Conservation (phyloP, 2,888 invertebrate genomes). For the Nipponacmea schrenckii region DNA sequence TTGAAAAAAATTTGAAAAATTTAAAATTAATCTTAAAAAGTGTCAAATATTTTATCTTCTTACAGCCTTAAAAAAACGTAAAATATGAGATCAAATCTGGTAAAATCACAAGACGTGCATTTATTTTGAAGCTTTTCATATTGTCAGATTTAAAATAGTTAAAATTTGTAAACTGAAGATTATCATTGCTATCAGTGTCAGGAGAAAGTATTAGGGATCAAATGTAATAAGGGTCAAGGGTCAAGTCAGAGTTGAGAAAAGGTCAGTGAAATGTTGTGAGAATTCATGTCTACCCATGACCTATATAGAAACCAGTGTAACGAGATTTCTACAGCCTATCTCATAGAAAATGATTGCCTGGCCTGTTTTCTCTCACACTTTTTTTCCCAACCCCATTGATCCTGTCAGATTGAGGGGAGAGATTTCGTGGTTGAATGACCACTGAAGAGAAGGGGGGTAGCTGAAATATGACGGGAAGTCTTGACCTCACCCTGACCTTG, state of each 20-base stretch:
- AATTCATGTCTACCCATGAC: slow-evolving; percentile 1
- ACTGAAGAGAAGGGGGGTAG: not conserved
- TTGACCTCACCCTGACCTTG: not conserved
- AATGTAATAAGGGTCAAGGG: not conserved
- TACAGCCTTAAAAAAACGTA: too few relatives aligned
- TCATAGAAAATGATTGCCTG: not conserved
- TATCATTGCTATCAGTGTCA: slow-evolving; percentile 2
- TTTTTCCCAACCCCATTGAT: not conserved
- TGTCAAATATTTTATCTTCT: too few relatives aligned
- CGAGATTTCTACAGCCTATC: not conserved
- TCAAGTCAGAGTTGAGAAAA: slow-evolving; percentile 2
- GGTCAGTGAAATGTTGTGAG: slow-evolving; percentile 4
- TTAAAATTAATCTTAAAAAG: too few relatives aligned
- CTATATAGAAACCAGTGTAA: not conserved
- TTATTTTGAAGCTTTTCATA: too few relatives aligned
- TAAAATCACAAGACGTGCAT: too few relatives aligned
- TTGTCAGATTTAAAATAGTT: not conserved
- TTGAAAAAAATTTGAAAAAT: too few relatives aligned
- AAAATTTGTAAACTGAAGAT: not conserved
- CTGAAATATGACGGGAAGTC: not conserved
- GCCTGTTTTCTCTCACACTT: not conserved
- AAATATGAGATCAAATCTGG: too few relatives aligned
- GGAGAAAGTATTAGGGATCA: not conserved
- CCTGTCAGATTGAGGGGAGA: not conserved
- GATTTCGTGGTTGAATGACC: not conserved